Evolutionary conservation across 2,113 vertebrate genomes (phyloP).

Genomic region (Pheucticus melanocephalus): DNA sequence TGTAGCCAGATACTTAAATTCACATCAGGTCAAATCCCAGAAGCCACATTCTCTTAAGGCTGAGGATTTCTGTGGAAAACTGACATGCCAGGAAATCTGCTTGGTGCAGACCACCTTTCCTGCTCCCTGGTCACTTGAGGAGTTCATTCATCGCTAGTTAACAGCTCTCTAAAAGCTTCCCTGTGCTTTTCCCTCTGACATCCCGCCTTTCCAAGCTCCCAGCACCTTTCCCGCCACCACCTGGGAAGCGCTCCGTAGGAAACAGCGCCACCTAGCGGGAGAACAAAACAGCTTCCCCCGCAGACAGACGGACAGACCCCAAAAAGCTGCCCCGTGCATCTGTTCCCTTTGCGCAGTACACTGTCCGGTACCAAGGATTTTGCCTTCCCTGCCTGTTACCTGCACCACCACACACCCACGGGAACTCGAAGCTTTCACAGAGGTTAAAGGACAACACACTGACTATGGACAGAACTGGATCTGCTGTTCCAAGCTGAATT

Average conservation of each 20-base stretch:
- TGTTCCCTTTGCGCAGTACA: rapidly evolving
- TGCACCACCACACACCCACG: background rate
- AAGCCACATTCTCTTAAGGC: background rate
- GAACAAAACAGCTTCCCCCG: background rate
- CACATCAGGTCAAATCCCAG: background rate
- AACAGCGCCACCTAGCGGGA: background rate
- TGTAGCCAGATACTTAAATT: background rate
- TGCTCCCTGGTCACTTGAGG: background rate
- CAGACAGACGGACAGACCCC: too few relatives aligned
- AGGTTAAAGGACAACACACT: background rate
- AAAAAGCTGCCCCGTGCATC: background rate
- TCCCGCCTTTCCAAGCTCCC: background rate
- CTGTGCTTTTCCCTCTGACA: background rate
- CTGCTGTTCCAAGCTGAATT: background rate
- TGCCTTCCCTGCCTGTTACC: background rate
- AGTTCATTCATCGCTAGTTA: background rate
- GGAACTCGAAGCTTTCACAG: background rate
- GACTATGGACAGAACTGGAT: background rate
- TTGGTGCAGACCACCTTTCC: background rate
- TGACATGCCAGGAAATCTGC: background rate
- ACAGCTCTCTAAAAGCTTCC: background rate
- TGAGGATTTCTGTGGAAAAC: background rate
- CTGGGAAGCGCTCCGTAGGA: background rate
- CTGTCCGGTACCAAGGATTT: too few relatives aligned
- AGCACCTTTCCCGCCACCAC: background rate